Percentiles rank a stretch among this genome's conserved stretches.
phyloP scores from a whole-genome alignment of 2,797 vertebrate genomes.

The Gymnoscopelus microlampas region DNA sequence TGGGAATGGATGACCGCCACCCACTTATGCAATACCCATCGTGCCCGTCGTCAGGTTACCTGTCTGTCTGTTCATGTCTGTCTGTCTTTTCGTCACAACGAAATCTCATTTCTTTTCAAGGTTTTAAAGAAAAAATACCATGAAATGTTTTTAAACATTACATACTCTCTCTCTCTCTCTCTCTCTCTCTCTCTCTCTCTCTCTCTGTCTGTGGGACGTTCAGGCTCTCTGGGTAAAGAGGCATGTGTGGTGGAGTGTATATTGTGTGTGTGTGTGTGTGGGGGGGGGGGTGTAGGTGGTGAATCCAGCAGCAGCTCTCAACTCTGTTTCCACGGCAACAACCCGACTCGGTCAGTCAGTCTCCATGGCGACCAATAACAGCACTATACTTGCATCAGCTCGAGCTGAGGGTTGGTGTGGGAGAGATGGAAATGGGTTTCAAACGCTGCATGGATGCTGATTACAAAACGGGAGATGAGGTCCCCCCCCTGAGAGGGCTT shows the following conservation, averaged over 20 bases:
- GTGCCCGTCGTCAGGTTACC: too few species aligned
- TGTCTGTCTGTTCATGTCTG: too few species aligned
- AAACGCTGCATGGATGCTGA: conserved; percentile 27
- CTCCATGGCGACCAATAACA: conserved; percentile 83
- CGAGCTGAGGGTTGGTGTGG: conserved; percentile 63
- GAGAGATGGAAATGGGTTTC: conserved; percentile 34
- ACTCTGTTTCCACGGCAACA: conserved; percentile 82
- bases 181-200: too few species aligned
- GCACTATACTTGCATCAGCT: conserved; percentile 74
- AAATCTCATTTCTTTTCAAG: too few species aligned
- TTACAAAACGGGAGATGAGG: conserved; percentile 23
- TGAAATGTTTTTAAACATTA: too few species aligned
- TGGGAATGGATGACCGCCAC: too few species aligned
- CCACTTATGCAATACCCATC: too few species aligned
- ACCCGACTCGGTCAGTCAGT: conserved; percentile 79
- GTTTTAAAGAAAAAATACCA: too few species aligned
- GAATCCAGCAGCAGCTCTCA: conserved; percentile 64
- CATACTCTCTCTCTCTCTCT: too few species aligned
- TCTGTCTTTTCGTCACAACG: too few species aligned
- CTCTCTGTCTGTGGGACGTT: not conserved
- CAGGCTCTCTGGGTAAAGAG: not conserved
- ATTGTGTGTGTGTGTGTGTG: conserved; percentile 37
- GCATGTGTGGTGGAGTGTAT: too few species aligned
- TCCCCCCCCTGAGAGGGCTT: conserved; percentile 16
- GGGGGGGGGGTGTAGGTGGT: conserved; percentile 72